phyloP scores from a whole-genome alignment of 2,888 invertebrate genomes.

The Ferrisia virgata region DNA sequence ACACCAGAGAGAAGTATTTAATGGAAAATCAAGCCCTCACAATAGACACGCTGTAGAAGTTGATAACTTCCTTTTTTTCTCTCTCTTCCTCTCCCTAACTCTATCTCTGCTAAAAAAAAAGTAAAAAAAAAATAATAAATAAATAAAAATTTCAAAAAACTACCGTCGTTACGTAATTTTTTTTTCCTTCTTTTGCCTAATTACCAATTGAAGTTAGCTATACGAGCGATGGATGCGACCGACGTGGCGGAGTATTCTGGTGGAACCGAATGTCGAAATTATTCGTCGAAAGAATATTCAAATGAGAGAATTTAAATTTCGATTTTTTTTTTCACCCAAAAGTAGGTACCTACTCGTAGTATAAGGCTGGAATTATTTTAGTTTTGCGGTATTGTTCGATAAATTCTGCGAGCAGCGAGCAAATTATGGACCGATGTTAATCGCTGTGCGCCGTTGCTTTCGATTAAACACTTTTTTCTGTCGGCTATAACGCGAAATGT shows the following conservation, averaged over 20 bases:
- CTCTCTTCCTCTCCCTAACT: no score
- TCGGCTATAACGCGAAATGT: not conserved
- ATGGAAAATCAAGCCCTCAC: slow-evolving; percentile 34
- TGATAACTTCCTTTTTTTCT: not conserved
- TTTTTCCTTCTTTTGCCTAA: not conserved
- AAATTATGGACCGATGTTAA: not conserved
- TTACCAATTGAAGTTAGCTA: not conserved
- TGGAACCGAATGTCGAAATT: not conserved
- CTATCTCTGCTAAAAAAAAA: no score
- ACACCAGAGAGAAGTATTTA: slow-evolving; percentile 35
- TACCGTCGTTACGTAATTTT: not conserved
- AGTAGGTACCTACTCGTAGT: not conserved
- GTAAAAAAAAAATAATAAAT: no score
- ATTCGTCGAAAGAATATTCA: not conserved
- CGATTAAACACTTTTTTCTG: not conserved
- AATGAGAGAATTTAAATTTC: not conserved
- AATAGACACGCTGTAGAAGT: not conserved
- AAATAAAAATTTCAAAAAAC: not conserved
- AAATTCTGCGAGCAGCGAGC: not conserved
- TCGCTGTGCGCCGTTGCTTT: not conserved
- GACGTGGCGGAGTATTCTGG: not conserved
- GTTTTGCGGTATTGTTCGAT: not conserved
- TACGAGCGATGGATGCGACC: no score
- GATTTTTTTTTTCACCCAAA: not conserved
- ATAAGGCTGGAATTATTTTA: not conserved